Evolutionary conservation across 2,797 vertebrate species (phyloP), one percentile per base, ranked within the genome.

Genomic region (Sebastes matsubarae): DNA sequence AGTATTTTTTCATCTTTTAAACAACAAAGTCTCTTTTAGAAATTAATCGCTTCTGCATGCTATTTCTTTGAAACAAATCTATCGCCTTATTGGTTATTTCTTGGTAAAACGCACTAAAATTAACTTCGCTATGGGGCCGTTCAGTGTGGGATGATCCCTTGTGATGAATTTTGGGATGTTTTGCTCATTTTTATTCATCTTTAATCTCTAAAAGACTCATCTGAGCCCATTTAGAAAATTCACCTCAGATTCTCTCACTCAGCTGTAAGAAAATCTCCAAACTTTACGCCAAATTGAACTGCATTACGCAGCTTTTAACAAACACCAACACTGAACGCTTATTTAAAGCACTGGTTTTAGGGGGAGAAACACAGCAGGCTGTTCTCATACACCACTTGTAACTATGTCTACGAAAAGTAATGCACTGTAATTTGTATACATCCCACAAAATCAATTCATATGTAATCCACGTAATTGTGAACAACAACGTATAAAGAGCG

Each of bases 111-210:
- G 27, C 14, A 60, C 4, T 54, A 34, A 73, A 76, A 79, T 57
- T 0, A 18, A 29, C 13, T 60, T 77, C 77, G 82, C 55, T 30
- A 4, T 25, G 11, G 46, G 66, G 5, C 36, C 4, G 1, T 57
- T 77, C 8, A 42, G 29, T n/a, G 69, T 79, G 18, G 38, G 61
- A 30, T 46, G 75, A 79, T 85, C 68, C 65, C 72, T 12, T 60
- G 52, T 36, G 74, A 75, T 65, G 29, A 58, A 72, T 68, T 60
- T 36, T 32, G 30, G 38, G 14, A 57, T n/a, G 38, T 73, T 72
- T 75, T 79, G 67, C 87, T 83, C 72, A 59, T 84, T 78, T 77
- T 68, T 75, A 77, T 82, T 80, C 42, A 70, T 88, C 84, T 90
- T 75, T 86, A 69, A 82, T 87, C 52, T 71, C 30, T 24, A 20